Evolutionary conservation across 2,888 invertebrate species (phyloP), one percentile per base, ranked within the genome.

Genomic region (Spialia ferax): DNA sequence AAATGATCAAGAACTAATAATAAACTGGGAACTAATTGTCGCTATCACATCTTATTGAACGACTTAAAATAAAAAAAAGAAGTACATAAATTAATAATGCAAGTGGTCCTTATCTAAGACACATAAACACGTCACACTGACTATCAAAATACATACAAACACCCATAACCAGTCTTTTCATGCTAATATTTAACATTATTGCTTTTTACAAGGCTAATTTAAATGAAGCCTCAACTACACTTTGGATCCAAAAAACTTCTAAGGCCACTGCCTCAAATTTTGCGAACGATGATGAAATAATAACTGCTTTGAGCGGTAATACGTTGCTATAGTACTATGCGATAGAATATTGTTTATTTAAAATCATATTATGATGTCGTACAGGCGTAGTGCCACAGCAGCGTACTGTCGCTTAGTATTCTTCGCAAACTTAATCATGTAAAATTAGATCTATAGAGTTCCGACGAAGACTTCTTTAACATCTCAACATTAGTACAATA

Each of bases 91-190:
- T 42, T 42, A 42, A 5, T n/a, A 8, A 29, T 29, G 8, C 29
- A 4, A 29, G 29, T 29, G 29, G 29, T 29, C 3, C 5, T 13
- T 38, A 38, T 4, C 38, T n/a, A n/a, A 38, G n/a, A 38, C 38
- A n/a, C n/a, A 38, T 6, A 38, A 38, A 38, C 35, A 38, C 10
- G n/a, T 38, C 18, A 8, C 5, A 15, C 8, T 45, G 42, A 48
- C 48, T 20, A 56, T 63, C 52, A 62, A 59, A 66, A 70, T 55
- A 55, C 48, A 57, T 20, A 29, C 42, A 63, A 26, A 45, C 59
- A 63, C 50, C 68, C 54, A 68, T 32, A 45, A 63, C 63, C 70
- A 71, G 70, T 73, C 72, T 72, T 70, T 70, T 69, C 42, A 57
- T 66, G 45, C 68, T 65, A 67, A 70, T 62, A 69, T 63, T 67